Evolutionary conservation across 2,113 vertebrate species (phyloP), one percentile per base, ranked within the genome.

Genomic region (Sinocyclocheilus anophthalmus): DNA sequence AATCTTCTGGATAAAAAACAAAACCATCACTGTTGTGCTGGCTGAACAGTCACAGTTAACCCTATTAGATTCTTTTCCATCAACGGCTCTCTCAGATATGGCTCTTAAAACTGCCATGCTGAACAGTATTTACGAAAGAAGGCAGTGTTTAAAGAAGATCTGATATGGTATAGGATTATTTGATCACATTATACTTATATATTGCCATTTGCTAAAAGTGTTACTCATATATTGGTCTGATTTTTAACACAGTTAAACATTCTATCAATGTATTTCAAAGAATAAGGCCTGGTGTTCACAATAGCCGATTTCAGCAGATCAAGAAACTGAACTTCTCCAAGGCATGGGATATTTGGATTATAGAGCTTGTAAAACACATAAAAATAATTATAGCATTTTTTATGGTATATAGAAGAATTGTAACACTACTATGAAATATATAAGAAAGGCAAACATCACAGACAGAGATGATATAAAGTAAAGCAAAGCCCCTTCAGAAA

Each of bases 201-300:
- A 79, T 13, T 55, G 75, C 24, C 76, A 55, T 77, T 76, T 50
- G 37, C 20, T 24, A 42, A 16, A 55, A 42, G 20, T 45, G 14
- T 39, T 24, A 42, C 5, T 5, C 22, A 9, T 4, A 77, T 5
- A n/a, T 50, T 50, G 26, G 30, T 59, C n/a, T 59, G 10, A 59
- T 39, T 79, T 57, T 77, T 9, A 53, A 76, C 26, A 79, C 22
- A 76, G n/a, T 76, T 72, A 22, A 42, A 72, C 69, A 77, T 55
- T 33, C 24, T 30, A 24, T 77, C 45, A 26, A 26, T 18, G 12
- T 1, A 18, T 26, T 30, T 76, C 5, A 53, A 53, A 48, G 12
- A 50, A 76, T 18, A 76, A 76, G n/a, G 12, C 75, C n/a, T 50
- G 73, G n/a, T 50, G 4, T 50, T 45, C n/a, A 26, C 5, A 26